phyloP scores from a whole-genome alignment of 2,797 vertebrate species.

The Nothura maculosa region DNA sequence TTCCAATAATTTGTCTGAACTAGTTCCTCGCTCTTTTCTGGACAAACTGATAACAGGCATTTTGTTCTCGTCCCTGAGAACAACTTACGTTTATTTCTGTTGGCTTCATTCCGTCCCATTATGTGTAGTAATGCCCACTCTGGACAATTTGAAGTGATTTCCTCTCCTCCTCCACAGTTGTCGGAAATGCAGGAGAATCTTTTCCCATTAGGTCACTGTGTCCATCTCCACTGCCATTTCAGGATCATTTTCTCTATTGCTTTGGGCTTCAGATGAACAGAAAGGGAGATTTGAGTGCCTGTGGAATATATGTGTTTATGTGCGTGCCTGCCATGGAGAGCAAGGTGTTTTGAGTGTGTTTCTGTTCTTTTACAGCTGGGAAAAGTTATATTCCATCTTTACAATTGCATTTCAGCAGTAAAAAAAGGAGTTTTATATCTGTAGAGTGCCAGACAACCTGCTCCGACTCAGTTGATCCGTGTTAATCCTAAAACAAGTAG shows the following conservation, averaged over 20 bases:
- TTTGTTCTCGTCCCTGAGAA: not conserved
- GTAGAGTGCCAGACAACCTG: not conserved
- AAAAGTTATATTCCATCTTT: not conserved
- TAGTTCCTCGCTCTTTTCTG: not conserved
- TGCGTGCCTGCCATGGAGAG: not conserved
- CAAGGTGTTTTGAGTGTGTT: not conserved
- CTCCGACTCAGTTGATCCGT: not conserved
- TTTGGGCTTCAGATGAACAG: not conserved
- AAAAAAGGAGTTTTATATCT: not conserved
- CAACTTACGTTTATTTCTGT: not conserved
- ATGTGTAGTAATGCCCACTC: not conserved
- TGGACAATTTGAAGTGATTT: not conserved
- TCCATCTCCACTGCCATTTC: not conserved
- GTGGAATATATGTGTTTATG: not conserved
- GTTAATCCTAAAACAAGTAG: not conserved
- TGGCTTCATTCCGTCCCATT: not conserved
- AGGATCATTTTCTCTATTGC: not conserved
- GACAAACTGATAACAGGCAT: not conserved
- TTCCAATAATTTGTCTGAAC: not conserved
- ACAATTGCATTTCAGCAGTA: not conserved
- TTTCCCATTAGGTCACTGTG: slow-evolving; percentile 4
- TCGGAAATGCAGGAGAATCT: not conserved
- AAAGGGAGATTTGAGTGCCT: not conserved
- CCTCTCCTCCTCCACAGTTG: not conserved
- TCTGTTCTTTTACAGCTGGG: not conserved